phyloP scores from a whole-genome alignment of 2,113 vertebrate genomes.

The Emydocephalus ijimae region DNA sequence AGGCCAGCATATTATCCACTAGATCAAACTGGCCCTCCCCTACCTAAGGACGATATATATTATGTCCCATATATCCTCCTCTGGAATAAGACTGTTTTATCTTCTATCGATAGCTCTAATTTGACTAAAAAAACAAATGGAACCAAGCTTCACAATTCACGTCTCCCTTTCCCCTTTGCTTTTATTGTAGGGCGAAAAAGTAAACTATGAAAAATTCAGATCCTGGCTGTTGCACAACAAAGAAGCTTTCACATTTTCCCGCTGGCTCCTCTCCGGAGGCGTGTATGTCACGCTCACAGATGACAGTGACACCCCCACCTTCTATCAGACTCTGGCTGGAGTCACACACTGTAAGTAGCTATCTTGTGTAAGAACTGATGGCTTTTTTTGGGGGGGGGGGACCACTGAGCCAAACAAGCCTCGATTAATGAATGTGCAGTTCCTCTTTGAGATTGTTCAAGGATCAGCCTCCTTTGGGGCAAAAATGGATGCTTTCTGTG shows the following conservation, averaged over 20 bases:
- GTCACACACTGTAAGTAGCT: conserved; percentile 93
- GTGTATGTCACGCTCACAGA: conserved; percentile 96
- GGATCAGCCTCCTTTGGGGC: neutral
- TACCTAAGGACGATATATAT: neutral
- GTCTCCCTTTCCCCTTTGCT: neutral
- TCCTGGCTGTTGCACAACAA: conserved; percentile 95
- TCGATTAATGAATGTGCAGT: neutral
- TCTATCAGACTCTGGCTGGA: conserved; percentile 97
- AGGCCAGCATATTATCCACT: neutral
- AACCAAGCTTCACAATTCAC: neutral
- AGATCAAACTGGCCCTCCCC: neutral
- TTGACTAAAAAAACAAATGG: too few relatives aligned
- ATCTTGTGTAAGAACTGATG: neutral
- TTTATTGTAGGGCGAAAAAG: conserved; percentile 85
- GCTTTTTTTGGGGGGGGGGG: too few relatives aligned
- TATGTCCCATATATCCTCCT: neutral
- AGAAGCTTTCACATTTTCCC: conserved; percentile 94
- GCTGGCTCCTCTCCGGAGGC: conserved; percentile 94
- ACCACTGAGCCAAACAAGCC: neutral
- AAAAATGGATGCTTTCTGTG: neutral
- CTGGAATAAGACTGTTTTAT: neutral
- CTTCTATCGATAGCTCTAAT: neutral
- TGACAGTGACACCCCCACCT: conserved; percentile 97
- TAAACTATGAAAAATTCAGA: conserved; percentile 96
- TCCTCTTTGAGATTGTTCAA: neutral